Base-by-base conservation (phyloP, 1,140 invertebrate species). In the Phenacoccus solenopsis region DNA sequence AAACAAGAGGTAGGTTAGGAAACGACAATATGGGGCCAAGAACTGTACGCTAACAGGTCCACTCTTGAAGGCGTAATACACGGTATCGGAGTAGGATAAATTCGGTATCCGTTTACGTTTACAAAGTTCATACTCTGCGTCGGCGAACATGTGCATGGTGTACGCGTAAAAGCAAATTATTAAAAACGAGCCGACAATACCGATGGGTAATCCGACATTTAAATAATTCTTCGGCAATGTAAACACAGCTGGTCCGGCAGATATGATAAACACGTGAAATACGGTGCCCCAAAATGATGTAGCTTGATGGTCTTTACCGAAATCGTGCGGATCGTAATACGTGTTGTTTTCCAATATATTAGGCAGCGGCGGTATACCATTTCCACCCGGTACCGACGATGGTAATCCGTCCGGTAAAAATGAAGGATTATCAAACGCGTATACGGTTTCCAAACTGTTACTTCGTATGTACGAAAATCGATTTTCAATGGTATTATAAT, bases 51-150 rank as follows among this genome's bases (percentile, higher is more conserved):
- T 76, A 3, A 76, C 70, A 3, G 87, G 87, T 1, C 87, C 86
- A 28, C 80, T 78, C 73, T 82, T 76, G 13, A 87, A 77, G 0
- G 86, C 85, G 16, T 82, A 74, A 69, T 82, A 80, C 82, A 87
- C 86, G 5, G 86, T 82, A 49, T 84, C 81, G 0, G 86, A 85
- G 76, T 87, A 88, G 35, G 82, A 82, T 25, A 86, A 78, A 30
- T 84, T 80, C 0, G 84, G 84, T 32, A 85, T 82, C 4, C 78
- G 77, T 57, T 78, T 74, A 0, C 76, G 74, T 70, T 83, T 82
- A 75, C 84, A 86, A 20, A 85, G 75, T 25, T 75, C 75, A 72
- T 85, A 86, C 75, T 64, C 59, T 20, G 22, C 21, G 22, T 27
- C 9, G 22, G 16, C 22, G 9, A 64, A 64, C 59, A 64, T 24